phyloP scores from a whole-genome alignment of 1,140 invertebrate species.

The Macrotrachela quadricornifera region DNA sequence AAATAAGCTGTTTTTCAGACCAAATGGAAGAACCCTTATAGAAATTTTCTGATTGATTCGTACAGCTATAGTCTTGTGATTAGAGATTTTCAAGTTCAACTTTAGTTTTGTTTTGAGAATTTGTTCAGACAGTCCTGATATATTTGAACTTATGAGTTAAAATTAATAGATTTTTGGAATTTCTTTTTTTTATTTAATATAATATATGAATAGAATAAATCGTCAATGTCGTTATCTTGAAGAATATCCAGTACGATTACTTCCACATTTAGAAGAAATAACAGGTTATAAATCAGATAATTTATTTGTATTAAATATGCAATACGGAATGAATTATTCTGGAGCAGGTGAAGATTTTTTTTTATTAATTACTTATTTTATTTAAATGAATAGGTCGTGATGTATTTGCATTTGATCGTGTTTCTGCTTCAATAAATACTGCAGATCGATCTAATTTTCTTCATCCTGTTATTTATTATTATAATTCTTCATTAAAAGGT shows the following conservation, averaged over 20 bases:
- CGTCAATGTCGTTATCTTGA: slow-evolving; percentile 19
- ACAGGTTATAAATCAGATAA: slow-evolving; percentile 19
- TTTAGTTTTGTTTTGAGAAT: no score
- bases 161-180: no score
- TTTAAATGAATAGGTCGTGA: slow-evolving; percentile 13
- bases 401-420: slow-evolving; percentile 29
- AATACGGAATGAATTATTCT: slow-evolving; percentile 33
- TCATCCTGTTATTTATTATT: slow-evolving; percentile 33
- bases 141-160: no score
- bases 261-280: slow-evolving; percentile 19
- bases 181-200: neutral
- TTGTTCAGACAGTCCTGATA: no score
- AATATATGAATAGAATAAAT: neutral
- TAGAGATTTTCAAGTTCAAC: no score
- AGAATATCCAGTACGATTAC: slow-evolving; percentile 29
- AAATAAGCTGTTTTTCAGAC: no score
- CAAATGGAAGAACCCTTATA: no score
- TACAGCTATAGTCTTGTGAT: no score
- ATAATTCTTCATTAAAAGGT: slow-evolving; percentile 26
- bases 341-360: slow-evolving; percentile 18
- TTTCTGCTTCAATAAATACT: slow-evolving; percentile 26
- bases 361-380: no score
- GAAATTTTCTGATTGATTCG: no score
- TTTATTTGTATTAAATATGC: slow-evolving; percentile 26
- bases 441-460: slow-evolving; percentile 33